Percentiles rank a stretch among this genome's conserved stretches.
Conservation (phyloP, 2,888 invertebrate genomes). For the Xylophagus ater region DNA sequence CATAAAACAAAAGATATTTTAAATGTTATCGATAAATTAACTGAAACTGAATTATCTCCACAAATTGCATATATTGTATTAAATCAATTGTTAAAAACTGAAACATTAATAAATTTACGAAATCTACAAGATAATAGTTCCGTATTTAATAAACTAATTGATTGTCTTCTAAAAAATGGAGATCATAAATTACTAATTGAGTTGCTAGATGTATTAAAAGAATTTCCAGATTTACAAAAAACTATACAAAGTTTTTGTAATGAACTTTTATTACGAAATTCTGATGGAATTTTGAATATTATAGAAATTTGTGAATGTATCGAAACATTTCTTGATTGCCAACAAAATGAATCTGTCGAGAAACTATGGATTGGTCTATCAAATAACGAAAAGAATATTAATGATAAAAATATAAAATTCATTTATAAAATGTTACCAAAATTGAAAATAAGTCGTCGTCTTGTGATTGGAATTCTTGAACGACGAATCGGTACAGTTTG, state of each 20-base stretch:
- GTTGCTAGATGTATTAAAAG: conserved; percentile 33
- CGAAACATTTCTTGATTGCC: conserved; percentile 31
- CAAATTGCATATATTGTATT: conserved; percentile 39
- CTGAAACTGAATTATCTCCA: conserved; percentile 41
- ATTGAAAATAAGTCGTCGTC: conserved; percentile 48
- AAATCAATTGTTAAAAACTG: conserved; percentile 39
- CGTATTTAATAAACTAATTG: conserved; percentile 40
- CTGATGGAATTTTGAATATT: conserved; percentile 47
- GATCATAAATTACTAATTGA: conserved; percentile 37
- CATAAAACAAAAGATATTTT: conserved; percentile 31
- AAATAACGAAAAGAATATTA: conserved; percentile 46
- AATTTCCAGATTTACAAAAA: conserved; percentile 25
- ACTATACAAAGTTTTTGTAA: conserved; percentile 44
- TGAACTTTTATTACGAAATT: conserved; percentile 49
- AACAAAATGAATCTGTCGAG: conserved; percentile 46
- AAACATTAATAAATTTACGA: conserved; percentile 25
- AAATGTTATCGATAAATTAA: conserved; percentile 37
- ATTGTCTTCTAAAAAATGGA: conserved; percentile 38
- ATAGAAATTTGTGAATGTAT: conserved; percentile 49
- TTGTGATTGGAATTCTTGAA: conserved; percentile 47
- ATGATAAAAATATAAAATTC: conserved; percentile 45
- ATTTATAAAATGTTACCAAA: conserved; percentile 47
- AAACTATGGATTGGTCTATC: conserved; percentile 56
- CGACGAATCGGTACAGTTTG: conserved; percentile 46
- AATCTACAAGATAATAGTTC: conserved; percentile 15